Base-by-base conservation (phyloP, 2,888 invertebrate genomes). In the Philaethria dido region DNA sequence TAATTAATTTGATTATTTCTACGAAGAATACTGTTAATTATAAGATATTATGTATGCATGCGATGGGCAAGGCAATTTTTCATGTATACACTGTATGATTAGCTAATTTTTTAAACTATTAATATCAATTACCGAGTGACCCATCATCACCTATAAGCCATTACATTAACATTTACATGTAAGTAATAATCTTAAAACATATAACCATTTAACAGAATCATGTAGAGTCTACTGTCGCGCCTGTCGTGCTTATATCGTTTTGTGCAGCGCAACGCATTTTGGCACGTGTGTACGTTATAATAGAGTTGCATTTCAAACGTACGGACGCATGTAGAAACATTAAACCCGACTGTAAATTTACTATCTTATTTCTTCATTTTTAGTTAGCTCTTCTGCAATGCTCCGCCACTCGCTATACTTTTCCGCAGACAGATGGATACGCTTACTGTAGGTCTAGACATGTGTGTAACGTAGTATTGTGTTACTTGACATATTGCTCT, bases 311-410 rank as follows among this genome's bases (percentile, higher is more conserved):
- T 80, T 83, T 86, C 29, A 73, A 63, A 65, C 63, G 66, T 18
- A 52, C 65, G 44, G 39, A 25, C 45, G 62, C 66, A 66, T 76
- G 77, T 77, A 80, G 85, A 84, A 86, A 85, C 87, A 86, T 88
- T 88, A 89, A 88, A 84, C 80, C 81, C 77, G 83, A 87, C 90
- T 88, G 89, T 85, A 89, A 89, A 90, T 87, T 88, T 85, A 84
- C 84, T 78, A 84, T 90, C 84, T 87, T 88, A 88, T 87, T 89
- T 88, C 88, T 89, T 89, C 86, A 88, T 89, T 91, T 90, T 89
- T 89, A 88, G 88, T 88, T 87, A 86, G 87, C 82, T 84, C 80
- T 81, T 87, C 87, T 79, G 88, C 89, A 89, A 80, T 84, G 91
- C 89, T 86, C 88, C 78, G 84, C 86, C 78, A 80, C 83, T 84